Conservation (phyloP, 1,140 invertebrate genomes). For the Drosophila prosaltans region DNA sequence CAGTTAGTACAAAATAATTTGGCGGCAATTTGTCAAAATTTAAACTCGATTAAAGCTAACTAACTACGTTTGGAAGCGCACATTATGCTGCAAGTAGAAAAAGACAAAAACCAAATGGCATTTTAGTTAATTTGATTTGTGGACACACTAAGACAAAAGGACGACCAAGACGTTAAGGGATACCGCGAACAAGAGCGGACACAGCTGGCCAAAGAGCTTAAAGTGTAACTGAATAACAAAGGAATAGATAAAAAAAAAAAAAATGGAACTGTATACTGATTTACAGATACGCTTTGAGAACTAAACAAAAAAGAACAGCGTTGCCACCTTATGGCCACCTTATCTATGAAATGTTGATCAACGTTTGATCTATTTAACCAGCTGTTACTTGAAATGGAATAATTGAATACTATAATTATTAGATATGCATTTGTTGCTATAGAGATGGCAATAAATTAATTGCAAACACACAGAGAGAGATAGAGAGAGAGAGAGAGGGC, state of each 20-base stretch:
- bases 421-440: too few relatives aligned
- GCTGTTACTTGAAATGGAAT: too few relatives aligned
- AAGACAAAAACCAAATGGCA: constrained; percentile 81
- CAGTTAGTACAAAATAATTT: constrained; percentile 37
- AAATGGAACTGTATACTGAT: neutral
- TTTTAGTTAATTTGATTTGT: constrained; percentile 81
- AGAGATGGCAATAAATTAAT: neutral
- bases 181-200: constrained; percentile 1
- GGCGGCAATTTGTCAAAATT: constrained; percentile 77
- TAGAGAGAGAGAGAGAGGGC: too few relatives aligned
- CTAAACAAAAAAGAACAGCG: neutral
- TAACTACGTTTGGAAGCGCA: constrained; percentile 76
- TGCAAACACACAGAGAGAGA: too few relatives aligned
- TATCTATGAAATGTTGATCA: neutral
- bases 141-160: constrained; percentile 31
- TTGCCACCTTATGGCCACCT: too few relatives aligned
- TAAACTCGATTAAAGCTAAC: constrained; percentile 74
- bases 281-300: neutral
- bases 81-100: constrained; percentile 80
- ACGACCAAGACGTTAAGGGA: neutral
- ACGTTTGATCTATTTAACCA: too few relatives aligned
- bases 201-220: constrained; percentile 11
- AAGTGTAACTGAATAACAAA: constrained; percentile 3
- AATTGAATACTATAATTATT: too few relatives aligned
- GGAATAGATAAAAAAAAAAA: neutral